These are phyloP conservation scores for Busseola fusca DNA, from an alignment of 2,888 invertebrate genomes.

Conservation along the genomic window DNA sequence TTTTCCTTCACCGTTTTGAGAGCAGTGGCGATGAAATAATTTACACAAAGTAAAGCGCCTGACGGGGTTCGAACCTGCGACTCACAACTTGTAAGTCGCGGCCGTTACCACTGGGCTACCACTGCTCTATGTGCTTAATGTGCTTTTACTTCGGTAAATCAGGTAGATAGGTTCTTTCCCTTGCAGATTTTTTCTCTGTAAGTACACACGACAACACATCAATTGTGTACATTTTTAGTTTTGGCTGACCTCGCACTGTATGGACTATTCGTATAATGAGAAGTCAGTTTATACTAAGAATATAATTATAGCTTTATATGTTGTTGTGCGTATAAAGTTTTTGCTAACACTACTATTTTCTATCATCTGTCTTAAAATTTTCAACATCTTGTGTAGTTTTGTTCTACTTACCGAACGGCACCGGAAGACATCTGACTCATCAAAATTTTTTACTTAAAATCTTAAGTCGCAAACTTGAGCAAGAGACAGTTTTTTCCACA, in stretches of 20 bases:
- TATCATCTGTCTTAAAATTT: not conserved
- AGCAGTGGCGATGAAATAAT: no score
- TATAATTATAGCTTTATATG: not conserved
- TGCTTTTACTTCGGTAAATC: not conserved
- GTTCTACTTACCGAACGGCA: not conserved
- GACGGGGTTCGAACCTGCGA: no score
- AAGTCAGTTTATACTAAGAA: not conserved
- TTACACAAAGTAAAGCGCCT: no score
- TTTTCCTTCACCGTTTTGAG: no score
- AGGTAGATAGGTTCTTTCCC: no score
- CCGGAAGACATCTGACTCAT: not conserved
- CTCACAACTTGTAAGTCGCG: no score
- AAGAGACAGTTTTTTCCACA: constrained; percentile 45
- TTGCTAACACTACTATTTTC: not conserved
- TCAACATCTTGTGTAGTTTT: not conserved
- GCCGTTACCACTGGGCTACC: no score
- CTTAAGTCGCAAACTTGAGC: constrained; percentile 39
- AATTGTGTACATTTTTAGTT: no score
- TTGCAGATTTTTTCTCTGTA: not conserved
- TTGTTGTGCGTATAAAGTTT: no score
- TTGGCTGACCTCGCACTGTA: not conserved
- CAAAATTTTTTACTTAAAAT: not conserved
- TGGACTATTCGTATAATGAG: not conserved
- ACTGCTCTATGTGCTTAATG: no score
- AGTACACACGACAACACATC: not conserved